Conservation (phyloP, 1,140 invertebrate species). For the Sitophilus oryzae region DNA sequence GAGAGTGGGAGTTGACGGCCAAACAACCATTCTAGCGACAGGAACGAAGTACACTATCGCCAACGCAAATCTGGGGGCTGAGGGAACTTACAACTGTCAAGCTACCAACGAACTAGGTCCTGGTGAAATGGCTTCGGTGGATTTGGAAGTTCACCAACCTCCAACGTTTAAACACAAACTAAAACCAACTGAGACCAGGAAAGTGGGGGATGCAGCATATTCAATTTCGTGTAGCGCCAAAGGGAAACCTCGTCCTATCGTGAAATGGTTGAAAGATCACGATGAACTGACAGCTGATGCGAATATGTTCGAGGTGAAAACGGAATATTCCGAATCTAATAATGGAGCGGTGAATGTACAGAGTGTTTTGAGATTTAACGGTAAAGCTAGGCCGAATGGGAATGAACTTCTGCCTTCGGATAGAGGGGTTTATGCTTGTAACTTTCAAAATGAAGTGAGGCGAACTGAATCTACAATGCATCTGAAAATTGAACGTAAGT, state of each 20-base stretch:
- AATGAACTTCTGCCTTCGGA: conserved; percentile 77
- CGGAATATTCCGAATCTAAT: conserved; percentile 65
- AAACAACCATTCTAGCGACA: conserved; percentile 59
- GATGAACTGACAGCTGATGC: conserved; percentile 67
- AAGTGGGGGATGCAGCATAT: conserved; percentile 75
- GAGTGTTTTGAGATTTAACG: conserved; percentile 73
- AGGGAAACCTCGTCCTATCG: conserved; percentile 77
- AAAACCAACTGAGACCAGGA: conserved; percentile 73
- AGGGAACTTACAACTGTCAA: conserved; percentile 84
- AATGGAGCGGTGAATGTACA: conserved; percentile 76
- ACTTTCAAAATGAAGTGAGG: conserved; percentile 85
- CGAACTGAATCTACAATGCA: conserved; percentile 81
- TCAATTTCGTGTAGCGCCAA: conserved; percentile 75
- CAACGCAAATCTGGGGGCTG: conserved; percentile 72
- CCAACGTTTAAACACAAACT: conserved; percentile 76
- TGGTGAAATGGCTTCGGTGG: conserved; percentile 74
- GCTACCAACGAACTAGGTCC: conserved; percentile 82
- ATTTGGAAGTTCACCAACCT: conserved; percentile 79
- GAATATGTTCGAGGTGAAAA: conserved; percentile 71
- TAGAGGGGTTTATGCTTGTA: conserved; percentile 79
- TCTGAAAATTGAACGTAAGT: conserved; percentile 82
- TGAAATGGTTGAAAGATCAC: conserved; percentile 83
- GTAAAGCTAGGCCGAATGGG: conserved; percentile 63
- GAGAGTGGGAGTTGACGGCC: conserved; percentile 58
- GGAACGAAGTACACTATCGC: conserved; percentile 79